These are phyloP conservation scores for Centropyge bicolor DNA, from an alignment of 2,797 vertebrate species.

Conservation along the genomic window DNA sequence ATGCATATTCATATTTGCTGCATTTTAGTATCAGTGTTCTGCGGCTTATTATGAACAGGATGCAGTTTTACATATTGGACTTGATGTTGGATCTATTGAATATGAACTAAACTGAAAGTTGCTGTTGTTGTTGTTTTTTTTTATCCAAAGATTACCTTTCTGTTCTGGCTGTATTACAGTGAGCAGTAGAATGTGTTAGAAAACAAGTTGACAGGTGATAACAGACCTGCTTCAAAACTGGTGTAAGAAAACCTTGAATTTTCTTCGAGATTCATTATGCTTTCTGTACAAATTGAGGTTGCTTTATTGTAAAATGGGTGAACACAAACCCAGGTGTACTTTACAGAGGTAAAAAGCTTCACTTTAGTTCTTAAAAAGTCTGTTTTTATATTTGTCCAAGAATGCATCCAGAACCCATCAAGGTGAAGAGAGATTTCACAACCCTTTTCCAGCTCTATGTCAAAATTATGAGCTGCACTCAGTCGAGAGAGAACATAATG, in stretches of 20 bases:
- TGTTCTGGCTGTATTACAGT: neutral
- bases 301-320: neutral
- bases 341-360: neutral
- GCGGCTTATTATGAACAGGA: neutral
- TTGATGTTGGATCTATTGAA: neutral
- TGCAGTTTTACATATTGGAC: neutral
- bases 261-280: neutral
- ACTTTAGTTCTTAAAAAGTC: neutral
- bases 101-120: neutral
- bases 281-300: neutral
- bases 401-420: neutral
- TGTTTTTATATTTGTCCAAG: neutral
- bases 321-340: neutral
- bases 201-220: neutral
- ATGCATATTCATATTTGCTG: neutral
- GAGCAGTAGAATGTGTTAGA: no score
- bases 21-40: neutral
- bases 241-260: neutral
- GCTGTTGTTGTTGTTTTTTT: neutral
- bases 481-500: neutral
- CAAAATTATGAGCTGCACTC: neutral
- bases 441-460: slow-evolving; percentile 20
- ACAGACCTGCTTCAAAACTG: neutral
- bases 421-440: slow-evolving; percentile 6
- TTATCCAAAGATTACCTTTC: neutral